Evolutionary conservation across 92 coral and sea anemone genomes (phyloP), one percentile per base, ranked within the genome.

Genomic region (Actinostola sp.): DNA sequence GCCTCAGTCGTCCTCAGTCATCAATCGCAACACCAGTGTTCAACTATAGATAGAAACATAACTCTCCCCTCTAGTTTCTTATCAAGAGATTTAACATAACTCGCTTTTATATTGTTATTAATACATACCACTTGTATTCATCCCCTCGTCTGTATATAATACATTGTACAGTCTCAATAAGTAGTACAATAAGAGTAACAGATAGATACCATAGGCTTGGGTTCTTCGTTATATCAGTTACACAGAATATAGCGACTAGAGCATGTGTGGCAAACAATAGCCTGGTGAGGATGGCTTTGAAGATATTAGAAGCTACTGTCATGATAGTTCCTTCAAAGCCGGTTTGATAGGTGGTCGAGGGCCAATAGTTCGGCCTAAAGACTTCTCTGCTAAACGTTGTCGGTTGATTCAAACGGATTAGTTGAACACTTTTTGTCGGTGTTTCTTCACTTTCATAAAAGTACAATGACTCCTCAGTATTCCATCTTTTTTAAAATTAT

Each of bases 91-190:
- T n/a, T 34, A 27, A 61, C 39, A 28, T 35, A 2, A 28, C 0
- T 15, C 44, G 29, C 4, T 27, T 20, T 0, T 9, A 20, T 29
- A 14, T 57, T 28, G 24, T 64, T 41, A 7, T 41, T 7, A 41
- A 41, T n/a, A n/a, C n/a, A n/a, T n/a, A 95, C 99, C 99, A 95
- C 81, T 88, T 95, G 43, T 77, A 84, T 56, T 91, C 95, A 43
- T 81, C 86, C n/a, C 99, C 91, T n/a, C 72, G 75, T 50, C 97
- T 71, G 50, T 64, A 86, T 53, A 85, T 65, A 71, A 95, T 20
- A 10, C 92, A 85, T 51, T 92, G 73, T 2, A 95, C 48, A 10
- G 92, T 77, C 77, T 95, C 99, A 27, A 88, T 59, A 29, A 82
- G 72, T 2, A 89, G 84, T 0, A 80, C 88, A 6, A 84, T 81